Evolutionary conservation across 2,888 invertebrate genomes (phyloP), one percentile per base, ranked within the genome.

Genomic region (Eugnorisma glareosa): DNA sequence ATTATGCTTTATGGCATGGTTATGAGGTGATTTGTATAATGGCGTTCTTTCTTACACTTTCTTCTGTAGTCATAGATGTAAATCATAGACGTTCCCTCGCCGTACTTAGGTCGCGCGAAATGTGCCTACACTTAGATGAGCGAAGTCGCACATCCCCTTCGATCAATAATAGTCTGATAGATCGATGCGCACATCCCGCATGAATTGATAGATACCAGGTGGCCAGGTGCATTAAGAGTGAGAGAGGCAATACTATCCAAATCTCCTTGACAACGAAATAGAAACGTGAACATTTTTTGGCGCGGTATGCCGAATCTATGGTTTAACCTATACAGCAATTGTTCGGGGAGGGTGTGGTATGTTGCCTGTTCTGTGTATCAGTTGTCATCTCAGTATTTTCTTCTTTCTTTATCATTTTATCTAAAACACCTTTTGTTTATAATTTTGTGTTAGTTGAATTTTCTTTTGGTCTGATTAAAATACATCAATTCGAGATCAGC

Each of bases 21-120:
- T 73, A 73, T 73, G 35, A 35, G 83, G 40, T 73, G 63, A 73
- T 82, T 81, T 63, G 48, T 63, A 37, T 63, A 48, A 48, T 73
- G 28, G 15, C 35, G 15, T 40, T 66, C 28, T 73, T 63, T 68
- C 48, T 57, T 68, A 40, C 37, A 81, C 81, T 82, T 81, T 85
- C 82, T 71, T 73, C 71, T 35, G 35, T 40, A 37, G 11, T 48
- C 4, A 2, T 13, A 45, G 13, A 43, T 13, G 13, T 43, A 37
- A 37, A 13, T 43, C 43, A 15, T 13, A 40, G 43, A 43, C 15
- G 15, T 5, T 13, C 43, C 43, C 43, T 13, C 43, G 15, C 43
- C 43, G 43, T 43, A 43, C 43, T 43, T 43, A 43, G 40, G 40
- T 11, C 1, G 40, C 40, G 10, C 40, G 40, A 40, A 15, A 45